Percentiles rank a stretch among this genome's conserved stretches.
Conservation (phyloP, 2,113 vertebrate species). For the human (Homo sapiens) region DNA sequence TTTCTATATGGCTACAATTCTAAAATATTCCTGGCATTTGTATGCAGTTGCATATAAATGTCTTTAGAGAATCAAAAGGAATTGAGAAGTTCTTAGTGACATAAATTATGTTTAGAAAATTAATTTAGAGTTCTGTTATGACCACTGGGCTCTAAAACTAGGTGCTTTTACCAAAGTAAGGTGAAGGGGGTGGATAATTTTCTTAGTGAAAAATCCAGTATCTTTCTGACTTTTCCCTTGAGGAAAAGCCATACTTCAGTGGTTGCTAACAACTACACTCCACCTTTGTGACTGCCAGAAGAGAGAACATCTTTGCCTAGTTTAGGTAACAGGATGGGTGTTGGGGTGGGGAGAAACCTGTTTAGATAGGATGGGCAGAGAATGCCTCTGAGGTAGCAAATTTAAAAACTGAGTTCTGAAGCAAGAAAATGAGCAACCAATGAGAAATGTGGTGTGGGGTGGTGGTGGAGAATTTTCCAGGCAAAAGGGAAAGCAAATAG, state of each 20-base stretch:
- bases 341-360: not conserved
- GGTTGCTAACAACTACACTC: not conserved
- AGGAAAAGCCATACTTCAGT: not conserved
- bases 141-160: not conserved
- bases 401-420: constrained; percentile 32
- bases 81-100: not conserved
- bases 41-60: constrained; percentile 17
- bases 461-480: not conserved
- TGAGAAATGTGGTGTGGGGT: not conserved
- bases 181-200: not conserved
- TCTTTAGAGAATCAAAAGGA: constrained; percentile 46
- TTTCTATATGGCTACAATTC: constrained; percentile 36
- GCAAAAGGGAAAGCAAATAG: not conserved
- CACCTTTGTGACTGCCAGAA: not conserved
- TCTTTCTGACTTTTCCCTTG: not conserved
- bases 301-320: not conserved
- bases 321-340: not conserved
- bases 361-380: not conserved
- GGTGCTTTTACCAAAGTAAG: not conserved
- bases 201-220: not conserved
- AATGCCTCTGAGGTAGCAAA: not conserved
- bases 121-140: constrained; percentile 43
- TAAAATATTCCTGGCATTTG: constrained; percentile 46
- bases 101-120: constrained; percentile 53
- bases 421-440: not conserved